Evolutionary conservation across 1,140 invertebrate genomes (phyloP).

Genomic region (Drosophila dunni): DNA sequence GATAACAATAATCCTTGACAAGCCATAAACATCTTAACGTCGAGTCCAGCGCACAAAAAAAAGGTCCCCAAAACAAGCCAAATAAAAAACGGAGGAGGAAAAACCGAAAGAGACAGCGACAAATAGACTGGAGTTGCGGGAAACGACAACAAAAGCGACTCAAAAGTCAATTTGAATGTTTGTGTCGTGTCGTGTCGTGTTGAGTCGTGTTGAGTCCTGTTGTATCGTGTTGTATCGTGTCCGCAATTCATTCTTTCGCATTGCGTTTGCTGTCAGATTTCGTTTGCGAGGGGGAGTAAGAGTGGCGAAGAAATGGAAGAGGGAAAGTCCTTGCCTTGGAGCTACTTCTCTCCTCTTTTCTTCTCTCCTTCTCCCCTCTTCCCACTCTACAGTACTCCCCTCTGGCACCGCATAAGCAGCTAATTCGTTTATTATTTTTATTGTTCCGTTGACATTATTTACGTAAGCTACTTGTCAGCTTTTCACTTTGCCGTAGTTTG

Average conservation of each 20-base stretch:
- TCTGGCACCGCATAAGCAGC: conserved; percentile 63
- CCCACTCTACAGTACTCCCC: neutral
- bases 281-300: conserved; percentile 14
- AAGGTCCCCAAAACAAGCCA: neutral
- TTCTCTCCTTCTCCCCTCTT: conserved; percentile 27
- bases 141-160: conserved; percentile 25
- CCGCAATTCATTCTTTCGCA: conserved; percentile 44
- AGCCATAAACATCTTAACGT: conserved; percentile 83
- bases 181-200: conserved; percentile 44
- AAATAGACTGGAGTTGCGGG: conserved; percentile 61
- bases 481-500: conserved; percentile 59
- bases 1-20: conserved; percentile 83
- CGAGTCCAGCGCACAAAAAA: conserved; percentile 21
- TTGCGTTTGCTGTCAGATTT: conserved; percentile 31
- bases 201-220: neutral
- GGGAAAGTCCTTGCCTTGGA: neutral
- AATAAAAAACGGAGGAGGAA: neutral
- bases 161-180: conserved; percentile 80
- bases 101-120: conserved; percentile 28
- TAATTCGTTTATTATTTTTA: conserved; percentile 83
- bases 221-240: conserved; percentile 13
- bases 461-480: conserved; percentile 82
- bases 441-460: conserved; percentile 83
- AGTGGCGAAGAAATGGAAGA: neutral
- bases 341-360: conserved; percentile 4